Conservation (phyloP, 37 sponge, comb jelly and placozoan species). For the Crambe crambe region DNA sequence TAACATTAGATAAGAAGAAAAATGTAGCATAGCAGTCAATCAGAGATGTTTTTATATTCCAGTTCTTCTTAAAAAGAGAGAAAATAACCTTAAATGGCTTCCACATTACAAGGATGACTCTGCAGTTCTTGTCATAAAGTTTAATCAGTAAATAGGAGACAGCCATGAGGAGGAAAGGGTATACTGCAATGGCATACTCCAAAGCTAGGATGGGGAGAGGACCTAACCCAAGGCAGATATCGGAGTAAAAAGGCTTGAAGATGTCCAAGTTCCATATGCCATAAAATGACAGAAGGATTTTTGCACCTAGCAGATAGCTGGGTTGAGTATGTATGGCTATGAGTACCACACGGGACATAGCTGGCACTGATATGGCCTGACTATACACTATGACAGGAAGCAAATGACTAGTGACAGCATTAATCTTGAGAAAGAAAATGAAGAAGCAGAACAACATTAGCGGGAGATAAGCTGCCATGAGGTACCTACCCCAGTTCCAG, state of each 20-base stretch:
- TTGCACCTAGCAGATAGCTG: not conserved
- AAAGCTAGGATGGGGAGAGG: no score
- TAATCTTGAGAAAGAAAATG: conserved; percentile 62
- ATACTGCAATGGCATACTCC: no score
- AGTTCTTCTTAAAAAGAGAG: no score
- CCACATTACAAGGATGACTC: not conserved
- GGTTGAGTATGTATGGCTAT: not conserved
- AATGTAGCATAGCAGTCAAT: no score
- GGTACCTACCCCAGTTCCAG: not conserved
- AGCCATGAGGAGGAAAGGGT: not conserved
- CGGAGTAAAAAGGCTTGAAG: not conserved
- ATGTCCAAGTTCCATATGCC: no score
- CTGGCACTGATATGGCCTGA: conserved; percentile 21
- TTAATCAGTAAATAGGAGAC: conserved; percentile 8
- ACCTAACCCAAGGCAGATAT: not conserved
- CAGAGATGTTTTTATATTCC: no score
- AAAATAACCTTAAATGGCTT: no score
- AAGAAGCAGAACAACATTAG: conserved; percentile 47
- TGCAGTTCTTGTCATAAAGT: conserved; percentile 2
- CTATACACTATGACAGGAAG: conserved; percentile 52
- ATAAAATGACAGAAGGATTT: conserved; percentile 5
- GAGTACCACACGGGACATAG: not conserved
- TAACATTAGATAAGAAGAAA: no score
- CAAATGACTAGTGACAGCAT: conserved; percentile 37
- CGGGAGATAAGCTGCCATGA: conserved; percentile 39